Conservation (phyloP, 2,888 invertebrate genomes). For the Panopea generosa region DNA sequence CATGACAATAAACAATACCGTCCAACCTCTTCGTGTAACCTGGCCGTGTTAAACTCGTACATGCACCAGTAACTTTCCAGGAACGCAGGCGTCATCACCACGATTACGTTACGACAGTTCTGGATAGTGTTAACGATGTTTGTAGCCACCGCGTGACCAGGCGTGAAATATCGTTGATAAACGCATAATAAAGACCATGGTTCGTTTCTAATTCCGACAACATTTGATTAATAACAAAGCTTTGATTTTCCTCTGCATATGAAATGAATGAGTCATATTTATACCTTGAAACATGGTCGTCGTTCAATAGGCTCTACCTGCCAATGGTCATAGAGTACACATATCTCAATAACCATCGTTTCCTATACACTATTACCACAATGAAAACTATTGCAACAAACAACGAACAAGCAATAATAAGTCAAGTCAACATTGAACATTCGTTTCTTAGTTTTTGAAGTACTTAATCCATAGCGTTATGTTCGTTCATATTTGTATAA, state of each 20-base stretch:
- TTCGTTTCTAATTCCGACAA: too few species aligned
- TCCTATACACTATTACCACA: not conserved
- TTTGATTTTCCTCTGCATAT: not conserved
- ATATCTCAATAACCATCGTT: constrained; percentile 2
- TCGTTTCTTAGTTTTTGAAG: not conserved
- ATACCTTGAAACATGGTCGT: not conserved
- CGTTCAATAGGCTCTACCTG: not conserved
- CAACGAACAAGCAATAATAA: not conserved
- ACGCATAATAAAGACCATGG: constrained; percentile 1
- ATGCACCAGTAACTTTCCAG: too few species aligned
- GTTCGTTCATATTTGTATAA: not conserved
- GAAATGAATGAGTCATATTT: constrained; percentile 5
- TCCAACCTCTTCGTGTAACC: too few species aligned
- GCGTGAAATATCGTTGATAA: constrained; percentile 9
- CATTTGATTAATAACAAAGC: not conserved
- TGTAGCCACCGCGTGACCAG: constrained; percentile 5
- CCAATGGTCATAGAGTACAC: constrained; percentile 7
- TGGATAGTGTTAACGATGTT: constrained; percentile 17
- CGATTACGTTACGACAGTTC: constrained; percentile 7
- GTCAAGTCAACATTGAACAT: not conserved
- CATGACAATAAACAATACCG: too few species aligned
- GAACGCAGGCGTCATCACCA: constrained; percentile 3
- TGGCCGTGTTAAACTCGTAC: too few species aligned
- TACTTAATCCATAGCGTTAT: not conserved
- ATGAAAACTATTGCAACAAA: not conserved